phyloP scores from a whole-genome alignment of 64 coral and sea anemone species.

The Anthopleura sola region DNA sequence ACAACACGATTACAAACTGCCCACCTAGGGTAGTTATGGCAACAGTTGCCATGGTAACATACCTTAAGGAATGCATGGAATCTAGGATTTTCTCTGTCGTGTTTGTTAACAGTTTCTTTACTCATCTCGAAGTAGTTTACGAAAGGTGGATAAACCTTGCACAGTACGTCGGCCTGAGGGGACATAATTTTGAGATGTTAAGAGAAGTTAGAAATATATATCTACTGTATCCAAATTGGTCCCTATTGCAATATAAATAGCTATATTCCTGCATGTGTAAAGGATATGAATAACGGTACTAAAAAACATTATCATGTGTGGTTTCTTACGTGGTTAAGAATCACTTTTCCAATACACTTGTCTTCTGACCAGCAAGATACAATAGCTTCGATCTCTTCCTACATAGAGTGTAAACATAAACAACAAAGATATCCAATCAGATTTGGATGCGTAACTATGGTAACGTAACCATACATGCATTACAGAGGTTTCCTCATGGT shows the following conservation, averaged over 20 bases:
- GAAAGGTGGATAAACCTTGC: constrained; percentile 95
- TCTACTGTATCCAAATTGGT: too few species aligned
- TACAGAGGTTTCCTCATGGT: too few species aligned
- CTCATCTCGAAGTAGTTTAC: constrained; percentile 99
- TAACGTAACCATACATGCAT: too few species aligned
- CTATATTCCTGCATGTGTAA: too few species aligned
- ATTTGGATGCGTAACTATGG: too few species aligned
- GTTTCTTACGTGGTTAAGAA: constrained; percentile 79
- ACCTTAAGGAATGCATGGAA: constrained; percentile 97
- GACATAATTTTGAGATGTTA: neutral
- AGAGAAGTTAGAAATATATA: too few species aligned
- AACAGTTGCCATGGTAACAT: constrained; percentile 16
- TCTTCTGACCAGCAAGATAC: constrained; percentile 88
- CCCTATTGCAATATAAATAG: too few species aligned
- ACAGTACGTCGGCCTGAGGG: constrained; percentile 81
- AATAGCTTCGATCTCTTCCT: constrained; percentile 79
- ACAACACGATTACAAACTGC: neutral
- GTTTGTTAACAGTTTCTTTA: constrained; percentile 87
- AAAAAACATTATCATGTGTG: neutral
- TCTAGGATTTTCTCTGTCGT: constrained; percentile 75
- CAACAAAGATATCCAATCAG: neutral
- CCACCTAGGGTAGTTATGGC: neutral
- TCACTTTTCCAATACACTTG: constrained; percentile 85
- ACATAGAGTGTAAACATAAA: neutral
- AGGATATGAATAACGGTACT: neutral